Evolutionary conservation across 2,888 invertebrate species (phyloP), one percentile per base, ranked within the genome.

Genomic region (Orgyia antiqua): DNA sequence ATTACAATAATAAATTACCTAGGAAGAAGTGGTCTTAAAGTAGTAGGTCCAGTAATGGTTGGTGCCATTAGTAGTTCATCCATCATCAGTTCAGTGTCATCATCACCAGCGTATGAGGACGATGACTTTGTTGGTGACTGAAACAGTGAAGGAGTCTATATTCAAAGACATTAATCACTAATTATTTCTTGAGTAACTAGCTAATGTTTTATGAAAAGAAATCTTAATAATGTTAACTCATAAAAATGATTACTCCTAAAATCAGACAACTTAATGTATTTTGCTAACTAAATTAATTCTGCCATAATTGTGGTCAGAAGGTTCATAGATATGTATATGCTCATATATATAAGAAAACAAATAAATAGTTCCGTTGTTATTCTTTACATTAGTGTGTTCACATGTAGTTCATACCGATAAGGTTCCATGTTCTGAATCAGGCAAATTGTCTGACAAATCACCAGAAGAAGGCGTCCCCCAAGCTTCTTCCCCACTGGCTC

Each of bases 391-490:
- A n/a, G n/a, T n/a, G n/a, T n/a, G n/a, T n/a, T n/a, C n/a, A n/a
- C n/a, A n/a, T n/a, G n/a, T n/a, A n/a, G n/a, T n/a, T n/a, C n/a
- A n/a, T 75, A 91, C 91, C 75, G 90, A 90, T 46, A 89, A 74
- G 0, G 89, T 90, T 42, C 91, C 90, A 58, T 88, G 89, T 40
- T 92, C 92, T 17, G 90, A 92, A 62, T 90, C 88, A 2, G 88
- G 91, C 6, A 91, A 84, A 43, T 94, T 94, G 51, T 94, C 94
- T 45, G 93, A 90, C 20, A 94, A 90, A 11, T 94, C 94, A 2
- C 94, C 94, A 47, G 94, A 94, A 0, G 94, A 95, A 2, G 95
- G 95, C 0, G 95, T 95, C 0, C 95, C 95, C 95, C 95, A 95
- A 12, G 94, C 92, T 58, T 95, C 95, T 68, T 95, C 94, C 0